Conservation (phyloP, 2,113 vertebrate genomes). For the Myotis brandtii region DNA sequence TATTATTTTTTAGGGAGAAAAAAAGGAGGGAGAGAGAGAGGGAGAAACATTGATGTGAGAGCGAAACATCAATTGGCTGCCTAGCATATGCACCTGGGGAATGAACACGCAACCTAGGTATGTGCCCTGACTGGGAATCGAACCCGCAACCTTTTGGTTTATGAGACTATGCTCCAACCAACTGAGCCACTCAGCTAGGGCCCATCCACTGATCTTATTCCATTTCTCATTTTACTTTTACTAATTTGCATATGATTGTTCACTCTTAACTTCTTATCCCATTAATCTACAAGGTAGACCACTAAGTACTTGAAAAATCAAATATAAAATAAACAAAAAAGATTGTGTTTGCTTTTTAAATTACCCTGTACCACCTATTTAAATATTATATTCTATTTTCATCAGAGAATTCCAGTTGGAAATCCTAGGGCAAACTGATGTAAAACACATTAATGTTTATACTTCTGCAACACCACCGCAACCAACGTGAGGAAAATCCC, state of each 20-base stretch:
- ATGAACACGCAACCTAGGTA: too few relatives aligned
- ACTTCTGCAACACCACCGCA: background rate
- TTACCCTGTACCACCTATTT: background rate
- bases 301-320: background rate
- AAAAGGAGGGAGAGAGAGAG: too few relatives aligned
- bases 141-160: too few relatives aligned
- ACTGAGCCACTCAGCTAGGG: too few relatives aligned
- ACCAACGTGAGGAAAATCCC: background rate
- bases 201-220: background rate
- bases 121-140: too few relatives aligned
- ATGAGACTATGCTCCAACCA: too few relatives aligned
- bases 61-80: too few relatives aligned
- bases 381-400: background rate
- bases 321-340: background rate
- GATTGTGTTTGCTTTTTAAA: background rate
- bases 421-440: background rate
- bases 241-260: background rate
- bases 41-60: too few relatives aligned
- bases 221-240: background rate
- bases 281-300: background rate
- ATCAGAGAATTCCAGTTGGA: background rate
- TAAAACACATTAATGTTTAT: background rate
- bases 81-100: too few relatives aligned
- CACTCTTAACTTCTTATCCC: background rate
- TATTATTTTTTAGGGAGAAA: too few relatives aligned